Percentiles rank a stretch among this genome's conserved stretches.
phyloP scores from a whole-genome alignment of 1,140 invertebrate genomes.

The Drosophila simulans region DNA sequence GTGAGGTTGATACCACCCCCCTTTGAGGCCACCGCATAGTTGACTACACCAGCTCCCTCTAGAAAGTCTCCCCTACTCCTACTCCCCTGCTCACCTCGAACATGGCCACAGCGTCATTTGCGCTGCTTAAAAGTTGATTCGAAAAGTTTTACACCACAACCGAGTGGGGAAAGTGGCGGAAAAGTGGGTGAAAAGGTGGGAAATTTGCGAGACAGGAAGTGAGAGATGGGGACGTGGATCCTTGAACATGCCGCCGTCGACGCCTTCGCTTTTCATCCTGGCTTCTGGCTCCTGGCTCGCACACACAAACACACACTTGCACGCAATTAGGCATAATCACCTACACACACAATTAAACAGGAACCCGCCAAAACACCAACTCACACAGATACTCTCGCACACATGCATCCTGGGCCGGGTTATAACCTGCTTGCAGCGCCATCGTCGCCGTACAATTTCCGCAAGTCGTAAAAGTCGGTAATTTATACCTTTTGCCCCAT shows the following conservation, averaged over 20 bases:
- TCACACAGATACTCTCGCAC: constrained; percentile 22
- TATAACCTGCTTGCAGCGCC: constrained; percentile 43
- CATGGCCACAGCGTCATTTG: constrained; percentile 76
- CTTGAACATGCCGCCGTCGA: constrained; percentile 63
- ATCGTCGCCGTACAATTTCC: constrained; percentile 79
- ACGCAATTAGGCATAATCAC: constrained; percentile 81
- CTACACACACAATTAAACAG: constrained; percentile 76
- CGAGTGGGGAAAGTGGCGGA: constrained; percentile 10
- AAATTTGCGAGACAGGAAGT: constrained; percentile 8
- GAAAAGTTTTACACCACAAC: constrained; percentile 76
- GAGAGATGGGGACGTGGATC: constrained; percentile 4
- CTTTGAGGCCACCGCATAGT: constrained; percentile 6
- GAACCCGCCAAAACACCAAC: constrained; percentile 11
- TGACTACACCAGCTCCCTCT: constrained; percentile 14
- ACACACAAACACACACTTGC: constrained; percentile 51
- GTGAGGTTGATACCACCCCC: constrained; percentile 25
- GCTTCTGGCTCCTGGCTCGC: not conserved
- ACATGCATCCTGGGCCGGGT: constrained; percentile 7
- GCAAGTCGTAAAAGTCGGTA: constrained; percentile 83
- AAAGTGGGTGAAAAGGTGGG: not conserved
- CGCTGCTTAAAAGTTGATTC: constrained; percentile 81
- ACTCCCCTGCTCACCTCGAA: constrained; percentile 26
- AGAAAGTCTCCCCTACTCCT: not conserved
- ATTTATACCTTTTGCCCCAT: constrained; percentile 83
- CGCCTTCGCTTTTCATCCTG: constrained; percentile 26